Conservation (phyloP, 1,140 invertebrate genomes). For the Platyscapa corneri region DNA sequence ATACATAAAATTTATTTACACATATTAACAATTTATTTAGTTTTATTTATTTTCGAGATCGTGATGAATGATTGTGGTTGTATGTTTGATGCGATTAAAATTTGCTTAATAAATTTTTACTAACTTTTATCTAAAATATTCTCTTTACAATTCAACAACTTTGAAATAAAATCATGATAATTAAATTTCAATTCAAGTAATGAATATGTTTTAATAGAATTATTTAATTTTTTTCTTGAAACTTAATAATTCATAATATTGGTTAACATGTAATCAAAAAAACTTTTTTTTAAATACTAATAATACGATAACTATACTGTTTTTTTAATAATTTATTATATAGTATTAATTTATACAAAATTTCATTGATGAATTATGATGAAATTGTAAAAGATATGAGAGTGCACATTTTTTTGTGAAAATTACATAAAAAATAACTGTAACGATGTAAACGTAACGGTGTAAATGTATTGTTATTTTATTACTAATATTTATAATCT, state of each 20-base stretch:
- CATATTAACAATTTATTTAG: constrained; percentile 46
- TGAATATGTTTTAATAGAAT: not conserved
- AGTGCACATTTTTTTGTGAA: not conserved
- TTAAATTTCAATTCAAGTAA: not conserved
- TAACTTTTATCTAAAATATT: constrained; percentile 41
- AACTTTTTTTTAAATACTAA: too few relatives aligned
- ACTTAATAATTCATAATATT: not conserved
- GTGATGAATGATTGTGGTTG: not conserved
- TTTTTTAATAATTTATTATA: too few relatives aligned
- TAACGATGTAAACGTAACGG: too few relatives aligned
- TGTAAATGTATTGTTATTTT: not conserved
- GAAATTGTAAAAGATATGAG: too few relatives aligned
- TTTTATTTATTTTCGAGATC: constrained; percentile 31
- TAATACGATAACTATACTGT: too few relatives aligned
- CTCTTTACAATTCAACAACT: constrained; percentile 23
- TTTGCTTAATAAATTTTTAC: constrained; percentile 23
- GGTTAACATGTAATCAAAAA: not conserved
- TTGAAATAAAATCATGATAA: constrained; percentile 13
- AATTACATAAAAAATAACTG: constrained; percentile 3
- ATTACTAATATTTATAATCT: not conserved
- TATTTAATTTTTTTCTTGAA: too few relatives aligned
- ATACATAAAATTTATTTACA: constrained; percentile 44
- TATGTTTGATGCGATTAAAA: not conserved
- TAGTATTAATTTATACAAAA: too few relatives aligned
- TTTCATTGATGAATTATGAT: too few relatives aligned